Conservation (phyloP, 92 coral and sea anemone genomes). For the Chrysogorgia sp. region DNA sequence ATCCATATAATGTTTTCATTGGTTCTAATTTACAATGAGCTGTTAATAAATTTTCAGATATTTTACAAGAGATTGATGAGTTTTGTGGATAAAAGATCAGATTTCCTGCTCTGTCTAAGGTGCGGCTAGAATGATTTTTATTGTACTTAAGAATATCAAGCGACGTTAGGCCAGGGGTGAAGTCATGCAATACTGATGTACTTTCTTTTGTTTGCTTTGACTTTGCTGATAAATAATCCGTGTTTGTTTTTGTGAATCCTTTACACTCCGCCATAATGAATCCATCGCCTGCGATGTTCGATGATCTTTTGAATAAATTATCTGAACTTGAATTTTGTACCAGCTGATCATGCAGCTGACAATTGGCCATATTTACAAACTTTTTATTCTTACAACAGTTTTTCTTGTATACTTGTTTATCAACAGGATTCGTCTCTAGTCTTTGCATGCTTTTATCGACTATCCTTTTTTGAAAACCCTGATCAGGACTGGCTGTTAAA, state of each 20-base stretch:
- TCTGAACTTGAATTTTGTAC: not conserved
- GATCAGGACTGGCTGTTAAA: too few relatives aligned
- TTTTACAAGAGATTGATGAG: not conserved
- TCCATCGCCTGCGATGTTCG: not conserved
- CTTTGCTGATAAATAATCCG: not conserved
- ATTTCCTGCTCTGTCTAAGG: not conserved
- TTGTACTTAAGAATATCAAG: not conserved
- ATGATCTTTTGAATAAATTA: not conserved
- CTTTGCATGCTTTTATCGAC: too few relatives aligned
- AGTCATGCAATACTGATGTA: not conserved
- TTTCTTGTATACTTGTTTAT: too few relatives aligned
- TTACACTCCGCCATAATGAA: not conserved
- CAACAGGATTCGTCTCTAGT: too few relatives aligned
- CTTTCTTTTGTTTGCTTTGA: not conserved
- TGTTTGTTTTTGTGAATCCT: too few relatives aligned
- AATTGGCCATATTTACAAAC: too few relatives aligned
- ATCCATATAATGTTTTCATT: slow-evolving; percentile 2
- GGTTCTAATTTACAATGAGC: not conserved
- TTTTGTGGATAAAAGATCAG: not conserved
- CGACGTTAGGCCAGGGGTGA: not conserved
- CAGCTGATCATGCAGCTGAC: not conserved
- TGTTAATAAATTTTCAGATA: not conserved
- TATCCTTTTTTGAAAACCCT: too few relatives aligned
- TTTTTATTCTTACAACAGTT: too few relatives aligned
- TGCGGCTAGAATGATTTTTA: not conserved